phyloP scores from a whole-genome alignment of 2,113 vertebrate genomes.

The Pterocles gutturalis region DNA sequence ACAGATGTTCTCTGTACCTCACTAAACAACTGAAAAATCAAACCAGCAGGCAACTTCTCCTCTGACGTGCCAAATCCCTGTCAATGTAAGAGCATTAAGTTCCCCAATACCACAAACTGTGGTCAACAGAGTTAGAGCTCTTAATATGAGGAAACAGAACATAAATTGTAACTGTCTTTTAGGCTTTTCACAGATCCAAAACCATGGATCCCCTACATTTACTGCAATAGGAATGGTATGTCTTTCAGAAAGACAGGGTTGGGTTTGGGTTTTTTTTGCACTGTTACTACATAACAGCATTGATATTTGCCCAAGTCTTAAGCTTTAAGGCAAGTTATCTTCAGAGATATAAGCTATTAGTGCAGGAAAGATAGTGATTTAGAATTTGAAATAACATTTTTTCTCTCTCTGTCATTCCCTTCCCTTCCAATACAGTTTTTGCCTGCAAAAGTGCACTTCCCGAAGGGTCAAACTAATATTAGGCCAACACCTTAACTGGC shows the following conservation, averaged over 20 bases:
- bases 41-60: neutral
- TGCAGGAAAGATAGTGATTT: neutral
- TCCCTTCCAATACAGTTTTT: neutral
- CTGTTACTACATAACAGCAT: neutral
- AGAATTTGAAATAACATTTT: neutral
- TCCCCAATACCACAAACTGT: neutral
- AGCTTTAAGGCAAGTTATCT: neutral
- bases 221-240: neutral
- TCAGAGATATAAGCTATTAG: neutral
- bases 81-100: neutral
- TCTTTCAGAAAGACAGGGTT: neutral
- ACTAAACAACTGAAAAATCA: neutral
- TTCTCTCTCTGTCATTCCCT: neutral
- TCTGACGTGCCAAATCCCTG: neutral
- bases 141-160: neutral
- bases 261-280: accelerated
- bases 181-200: neutral
- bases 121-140: neutral
- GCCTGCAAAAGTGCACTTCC: neutral
- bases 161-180: neutral
- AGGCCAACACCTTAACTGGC: neutral
- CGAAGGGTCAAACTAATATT: neutral
- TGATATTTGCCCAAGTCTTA: neutral
- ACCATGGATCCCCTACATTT: neutral
- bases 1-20: neutral